Evolutionary conservation across 2,888 invertebrate genomes (phyloP).

Genomic region (Cataglyphis cursor): DNA sequence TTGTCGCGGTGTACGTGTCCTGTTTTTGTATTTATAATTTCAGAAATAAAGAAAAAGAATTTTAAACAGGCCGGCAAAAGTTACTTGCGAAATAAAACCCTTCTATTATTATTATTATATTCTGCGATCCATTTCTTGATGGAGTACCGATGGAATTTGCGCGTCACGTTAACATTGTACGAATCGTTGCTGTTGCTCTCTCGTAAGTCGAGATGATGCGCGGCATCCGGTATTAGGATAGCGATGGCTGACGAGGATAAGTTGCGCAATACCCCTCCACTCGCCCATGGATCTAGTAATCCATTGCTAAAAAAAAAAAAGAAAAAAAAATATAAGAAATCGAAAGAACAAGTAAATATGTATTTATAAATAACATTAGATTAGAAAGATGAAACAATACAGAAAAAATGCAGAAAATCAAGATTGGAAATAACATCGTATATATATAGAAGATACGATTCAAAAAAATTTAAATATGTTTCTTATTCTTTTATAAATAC

Average conservation of each 20-base stretch:
- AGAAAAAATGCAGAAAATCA: neutral
- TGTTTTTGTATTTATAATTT: conserved; percentile 75
- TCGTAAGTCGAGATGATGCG: conserved; percentile 95
- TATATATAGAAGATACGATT: neutral
- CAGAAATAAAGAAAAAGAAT: conserved; percentile 62
- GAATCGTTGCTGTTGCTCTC: conserved; percentile 90
- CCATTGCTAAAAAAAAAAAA: conserved; percentile 90
- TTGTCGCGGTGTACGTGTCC: conserved; percentile 58
- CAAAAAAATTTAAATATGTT: neutral
- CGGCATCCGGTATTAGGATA: conserved; percentile 93
- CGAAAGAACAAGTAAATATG: neutral
- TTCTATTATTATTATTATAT: no score
- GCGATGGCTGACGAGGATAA: conserved; percentile 90
- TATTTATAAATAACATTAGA: neutral
- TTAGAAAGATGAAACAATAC: neutral
- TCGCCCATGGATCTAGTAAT: conserved; percentile 95
- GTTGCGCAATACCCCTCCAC: conserved; percentile 93
- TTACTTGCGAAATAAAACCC: neutral
- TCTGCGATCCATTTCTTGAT: conserved; percentile 89
- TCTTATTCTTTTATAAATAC: neutral
- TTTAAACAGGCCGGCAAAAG: neutral
- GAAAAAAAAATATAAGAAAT: neutral
- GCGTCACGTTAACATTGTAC: conserved; percentile 89
- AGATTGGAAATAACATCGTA: neutral
- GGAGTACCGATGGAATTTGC: conserved; percentile 89